Conservation (phyloP, 2,797 vertebrate species). For the Thaleichthys pacificus region DNA sequence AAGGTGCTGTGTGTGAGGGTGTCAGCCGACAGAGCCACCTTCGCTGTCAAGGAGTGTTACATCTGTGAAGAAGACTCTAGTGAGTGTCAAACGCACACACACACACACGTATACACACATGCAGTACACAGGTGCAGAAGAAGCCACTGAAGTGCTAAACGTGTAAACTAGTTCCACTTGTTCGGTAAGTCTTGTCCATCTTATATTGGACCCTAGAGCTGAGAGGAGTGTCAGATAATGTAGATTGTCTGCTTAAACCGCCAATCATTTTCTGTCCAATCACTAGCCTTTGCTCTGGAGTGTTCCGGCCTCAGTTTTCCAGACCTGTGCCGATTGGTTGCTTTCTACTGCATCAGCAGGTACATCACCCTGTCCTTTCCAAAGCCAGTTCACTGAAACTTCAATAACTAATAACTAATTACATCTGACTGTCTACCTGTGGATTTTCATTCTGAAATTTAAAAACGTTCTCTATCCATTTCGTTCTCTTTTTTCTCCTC, state of each 20-base stretch:
- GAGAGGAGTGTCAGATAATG: background rate
- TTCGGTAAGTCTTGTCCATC: too few species aligned
- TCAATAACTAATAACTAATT: too few species aligned
- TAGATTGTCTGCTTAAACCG: background rate
- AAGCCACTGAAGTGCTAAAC: background rate
- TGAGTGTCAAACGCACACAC: conserved; percentile 60
- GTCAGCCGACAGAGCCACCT: conserved; percentile 71
- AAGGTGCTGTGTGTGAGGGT: conserved; percentile 83
- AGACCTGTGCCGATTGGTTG: conserved; percentile 86
- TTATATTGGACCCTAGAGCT: too few species aligned
- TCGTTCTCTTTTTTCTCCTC: background rate
- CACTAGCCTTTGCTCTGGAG: conserved; percentile 81
- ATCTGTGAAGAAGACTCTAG: conserved; percentile 83
- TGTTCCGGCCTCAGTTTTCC: conserved; percentile 81
- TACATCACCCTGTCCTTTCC: conserved; percentile 37
- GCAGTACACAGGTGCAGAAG: background rate
- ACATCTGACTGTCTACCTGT: too few species aligned
- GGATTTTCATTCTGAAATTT: too few species aligned
- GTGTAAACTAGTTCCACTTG: background rate
- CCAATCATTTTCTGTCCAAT: conserved; percentile 41
- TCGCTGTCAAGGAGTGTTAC: conserved; percentile 81
- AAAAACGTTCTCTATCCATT: too few species aligned
- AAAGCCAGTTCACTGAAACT: too few species aligned
- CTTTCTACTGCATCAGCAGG: conserved; percentile 85
- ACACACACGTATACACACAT: conserved; percentile 4